Evolutionary conservation across 1,140 invertebrate species (phyloP).

Genomic region (Aphelenchoides fujianensis): DNA sequence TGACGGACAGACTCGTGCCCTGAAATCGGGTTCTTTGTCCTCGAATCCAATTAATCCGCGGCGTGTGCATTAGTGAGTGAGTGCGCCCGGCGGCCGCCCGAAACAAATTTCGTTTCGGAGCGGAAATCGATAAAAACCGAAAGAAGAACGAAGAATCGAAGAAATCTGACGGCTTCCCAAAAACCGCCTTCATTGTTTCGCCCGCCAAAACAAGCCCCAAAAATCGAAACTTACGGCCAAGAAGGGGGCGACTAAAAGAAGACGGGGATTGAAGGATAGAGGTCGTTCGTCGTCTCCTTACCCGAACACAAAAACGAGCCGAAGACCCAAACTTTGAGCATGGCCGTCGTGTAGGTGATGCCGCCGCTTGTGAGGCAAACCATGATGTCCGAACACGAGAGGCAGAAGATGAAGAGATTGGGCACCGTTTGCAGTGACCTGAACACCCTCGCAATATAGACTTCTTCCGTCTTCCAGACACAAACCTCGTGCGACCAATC

Average conservation of each 20-base stretch:
- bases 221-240: conserved; percentile 7
- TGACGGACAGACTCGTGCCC: conserved; percentile 55
- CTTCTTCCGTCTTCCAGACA: conserved; percentile 56
- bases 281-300: neutral
- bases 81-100: too few species aligned
- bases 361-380: conserved; percentile 58
- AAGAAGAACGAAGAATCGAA: too few species aligned
- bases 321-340: conserved; percentile 59
- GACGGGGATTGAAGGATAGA: neutral
- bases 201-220: neutral
- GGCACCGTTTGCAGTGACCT: conserved; percentile 62
- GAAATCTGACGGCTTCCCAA: neutral
- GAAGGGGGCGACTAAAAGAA: conserved; percentile 3
- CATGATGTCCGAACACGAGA: conserved; percentile 61
- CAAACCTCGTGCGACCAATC: conserved; percentile 37
- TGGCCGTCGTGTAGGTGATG: conserved; percentile 61
- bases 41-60: neutral
- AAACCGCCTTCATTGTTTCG: neutral
- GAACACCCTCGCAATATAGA: too few species aligned
- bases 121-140: too few species aligned
- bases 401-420: conserved; percentile 60
- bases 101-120: too few species aligned
- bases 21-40: conserved; percentile 19
- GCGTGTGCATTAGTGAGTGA: too few species aligned
- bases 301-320: conserved; percentile 49